Conservation (phyloP, 2,888 invertebrate species). For the Phrixothrix hirtus region DNA sequence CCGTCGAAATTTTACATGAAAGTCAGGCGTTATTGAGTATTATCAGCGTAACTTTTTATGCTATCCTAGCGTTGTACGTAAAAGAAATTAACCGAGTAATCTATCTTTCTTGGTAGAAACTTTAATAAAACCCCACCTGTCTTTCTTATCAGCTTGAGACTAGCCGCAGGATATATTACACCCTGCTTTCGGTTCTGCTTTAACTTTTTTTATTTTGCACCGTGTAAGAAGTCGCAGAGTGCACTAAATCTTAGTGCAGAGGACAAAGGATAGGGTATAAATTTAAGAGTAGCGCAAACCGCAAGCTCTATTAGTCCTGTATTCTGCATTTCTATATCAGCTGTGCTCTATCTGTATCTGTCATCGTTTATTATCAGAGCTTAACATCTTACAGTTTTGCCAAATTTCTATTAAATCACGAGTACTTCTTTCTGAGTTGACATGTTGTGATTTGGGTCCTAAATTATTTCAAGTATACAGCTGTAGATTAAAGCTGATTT, state of each 20-base stretch:
- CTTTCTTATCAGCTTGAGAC: conserved; percentile 15
- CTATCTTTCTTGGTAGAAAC: conserved; percentile 18
- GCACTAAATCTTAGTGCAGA: conserved; percentile 18
- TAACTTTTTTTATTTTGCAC: conserved; percentile 7
- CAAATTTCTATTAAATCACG: conserved; percentile 41
- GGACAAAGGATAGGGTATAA: conserved; percentile 18
- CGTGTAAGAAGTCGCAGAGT: conserved; percentile 10
- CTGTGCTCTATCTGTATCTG: conserved; percentile 27
- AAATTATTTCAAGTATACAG: too few relatives aligned
- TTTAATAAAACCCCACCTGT: conserved; percentile 28
- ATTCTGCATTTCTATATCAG: conserved; percentile 11
- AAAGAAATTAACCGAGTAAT: conserved; percentile 21
- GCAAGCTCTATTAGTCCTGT: conserved; percentile 10
- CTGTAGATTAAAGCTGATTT: too few relatives aligned
- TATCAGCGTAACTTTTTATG: too few relatives aligned
- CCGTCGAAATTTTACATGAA: too few relatives aligned
- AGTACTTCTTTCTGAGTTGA: conserved; percentile 32
- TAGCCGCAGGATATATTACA: conserved; percentile 16
- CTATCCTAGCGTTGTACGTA: conserved; percentile 6
- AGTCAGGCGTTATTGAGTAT: too few relatives aligned
- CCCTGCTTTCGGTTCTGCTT: conserved; percentile 14
- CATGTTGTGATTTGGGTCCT: conserved; percentile 31
- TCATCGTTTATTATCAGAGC: conserved; percentile 39
- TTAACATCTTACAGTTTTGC: conserved; percentile 39
- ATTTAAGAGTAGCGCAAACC: conserved; percentile 17